phyloP scores from a whole-genome alignment of 2,113 vertebrate species.

The Stigmatopora nigra region DNA sequence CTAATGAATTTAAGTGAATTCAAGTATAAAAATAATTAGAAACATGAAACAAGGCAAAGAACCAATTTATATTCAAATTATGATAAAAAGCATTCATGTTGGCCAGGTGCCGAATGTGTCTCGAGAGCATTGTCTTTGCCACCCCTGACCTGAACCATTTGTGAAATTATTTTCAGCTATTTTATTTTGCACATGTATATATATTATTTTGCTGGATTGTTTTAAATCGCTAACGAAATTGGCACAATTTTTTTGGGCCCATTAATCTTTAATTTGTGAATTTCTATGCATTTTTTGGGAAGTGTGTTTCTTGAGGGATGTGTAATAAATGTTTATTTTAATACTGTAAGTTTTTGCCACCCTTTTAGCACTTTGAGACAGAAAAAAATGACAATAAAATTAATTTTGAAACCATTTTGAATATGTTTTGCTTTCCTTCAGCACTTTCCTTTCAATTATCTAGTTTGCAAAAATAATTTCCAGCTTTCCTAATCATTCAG shows the following conservation, averaged over 20 bases:
- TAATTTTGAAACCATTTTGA: slow-evolving; percentile 11
- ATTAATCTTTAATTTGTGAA: slow-evolving; percentile 10
- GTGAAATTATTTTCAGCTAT: slow-evolving; percentile 31
- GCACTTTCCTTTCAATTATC: slow-evolving; percentile 3
- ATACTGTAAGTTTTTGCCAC: slow-evolving; percentile 16
- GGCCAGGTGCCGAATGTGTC: too few species aligned
- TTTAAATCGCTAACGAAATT: slow-evolving; percentile 21
- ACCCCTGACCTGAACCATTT: slow-evolving; percentile 38
- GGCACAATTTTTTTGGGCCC: slow-evolving; percentile 19
- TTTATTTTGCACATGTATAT: slow-evolving; percentile 78
- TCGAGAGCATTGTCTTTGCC: too few species aligned
- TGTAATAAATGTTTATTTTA: slow-evolving; percentile 22
- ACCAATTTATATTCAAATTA: too few species aligned
- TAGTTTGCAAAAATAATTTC: neutral
- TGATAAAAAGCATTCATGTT: too few species aligned
- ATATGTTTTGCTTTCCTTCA: slow-evolving; percentile 45
- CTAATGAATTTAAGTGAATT: too few species aligned
- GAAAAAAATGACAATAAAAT: slow-evolving; percentile 27
- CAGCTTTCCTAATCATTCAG: neutral
- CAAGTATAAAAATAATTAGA: too few species aligned
- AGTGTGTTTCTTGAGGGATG: slow-evolving; percentile 15
- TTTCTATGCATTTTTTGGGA: slow-evolving; percentile 14
- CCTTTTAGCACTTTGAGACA: slow-evolving; percentile 46
- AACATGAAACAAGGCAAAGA: too few species aligned
- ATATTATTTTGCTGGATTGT: slow-evolving; percentile 64